A percentile compares a stretch with the other conserved stretches of the same genome.
Evolutionary conservation across 1,140 invertebrate species (phyloP).

Genomic region (Diorhabda carinulata): DNA sequence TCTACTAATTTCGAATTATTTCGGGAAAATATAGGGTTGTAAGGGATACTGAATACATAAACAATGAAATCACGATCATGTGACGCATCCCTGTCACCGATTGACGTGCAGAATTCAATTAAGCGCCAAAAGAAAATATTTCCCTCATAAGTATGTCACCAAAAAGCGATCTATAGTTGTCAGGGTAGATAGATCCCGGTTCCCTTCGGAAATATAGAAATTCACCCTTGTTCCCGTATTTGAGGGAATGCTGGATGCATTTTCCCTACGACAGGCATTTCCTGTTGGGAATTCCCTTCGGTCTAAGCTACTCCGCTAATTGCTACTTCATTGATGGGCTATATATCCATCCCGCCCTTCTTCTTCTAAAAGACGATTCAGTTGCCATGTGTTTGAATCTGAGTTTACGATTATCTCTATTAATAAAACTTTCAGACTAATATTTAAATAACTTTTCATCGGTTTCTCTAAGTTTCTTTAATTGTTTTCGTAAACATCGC

Average conservation of each 20-base stretch:
- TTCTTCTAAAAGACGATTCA: background rate
- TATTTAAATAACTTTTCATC: no score
- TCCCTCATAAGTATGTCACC: constrained; percentile 16
- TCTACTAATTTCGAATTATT: no score
- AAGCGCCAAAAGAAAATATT: constrained; percentile 8
- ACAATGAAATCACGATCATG: constrained; percentile 4
- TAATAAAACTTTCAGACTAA: no score
- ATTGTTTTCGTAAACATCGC: no score
- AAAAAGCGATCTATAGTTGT: constrained; percentile 10
- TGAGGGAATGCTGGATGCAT: constrained; percentile 6
- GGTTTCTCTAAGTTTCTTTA: no score
- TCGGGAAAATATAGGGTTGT: no score
- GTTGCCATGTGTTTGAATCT: constrained; percentile 13
- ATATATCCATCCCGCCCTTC: background rate
- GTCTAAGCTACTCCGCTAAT: constrained; percentile 33
- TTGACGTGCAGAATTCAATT: constrained; percentile 10
- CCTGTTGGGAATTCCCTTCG: constrained; percentile 32
- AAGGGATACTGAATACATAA: constrained; percentile 2
- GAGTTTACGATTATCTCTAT: background rate
- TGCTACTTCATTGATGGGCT: constrained; percentile 20
- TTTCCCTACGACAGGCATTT: constrained; percentile 17
- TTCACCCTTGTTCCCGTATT: constrained; percentile 13
- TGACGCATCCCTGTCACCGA: background rate
- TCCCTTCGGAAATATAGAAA: constrained; percentile 13
- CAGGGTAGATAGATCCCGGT: constrained; percentile 2